phyloP scores from a whole-genome alignment of 2,888 invertebrate species.

The Ctenicera cuprea region DNA sequence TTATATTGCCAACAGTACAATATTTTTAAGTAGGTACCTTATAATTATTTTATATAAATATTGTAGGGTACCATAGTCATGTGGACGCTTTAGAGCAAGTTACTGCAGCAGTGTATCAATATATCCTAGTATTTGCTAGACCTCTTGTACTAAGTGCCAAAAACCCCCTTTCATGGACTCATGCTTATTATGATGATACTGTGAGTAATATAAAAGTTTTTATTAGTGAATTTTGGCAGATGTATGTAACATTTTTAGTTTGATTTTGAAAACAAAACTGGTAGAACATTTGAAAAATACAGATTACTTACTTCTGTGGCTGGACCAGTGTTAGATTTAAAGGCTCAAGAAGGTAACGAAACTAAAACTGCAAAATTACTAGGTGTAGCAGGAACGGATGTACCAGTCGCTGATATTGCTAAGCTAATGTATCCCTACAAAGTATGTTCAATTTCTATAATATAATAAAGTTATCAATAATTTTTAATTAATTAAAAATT shows the following conservation, averaged over 20 bases:
- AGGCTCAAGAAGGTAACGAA: constrained; percentile 76
- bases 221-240: neutral
- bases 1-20: too few relatives aligned
- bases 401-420: constrained; percentile 93
- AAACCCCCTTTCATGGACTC: constrained; percentile 94
- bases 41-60: neutral
- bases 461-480: neutral
- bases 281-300: constrained; percentile 68
- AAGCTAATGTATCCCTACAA: constrained; percentile 93
- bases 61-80: constrained; percentile 92
- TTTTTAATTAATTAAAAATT: neutral
- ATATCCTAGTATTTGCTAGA: constrained; percentile 94
- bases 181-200: constrained; percentile 91
- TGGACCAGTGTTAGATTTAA: constrained; percentile 92
- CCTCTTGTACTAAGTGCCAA: constrained; percentile 85
- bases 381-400: constrained; percentile 97
- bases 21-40: too few relatives aligned
- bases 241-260: constrained; percentile 46
- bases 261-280: constrained; percentile 66
- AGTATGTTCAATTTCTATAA: constrained; percentile 68
- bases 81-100: constrained; percentile 97
- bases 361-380: constrained; percentile 84
- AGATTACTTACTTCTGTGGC: constrained; percentile 93
- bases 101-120: constrained; percentile 95
- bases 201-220: constrained; percentile 73